These are phyloP conservation scores for Tinamus major DNA, from an alignment of 2,797 vertebrate species.

Conservation along the genomic window DNA sequence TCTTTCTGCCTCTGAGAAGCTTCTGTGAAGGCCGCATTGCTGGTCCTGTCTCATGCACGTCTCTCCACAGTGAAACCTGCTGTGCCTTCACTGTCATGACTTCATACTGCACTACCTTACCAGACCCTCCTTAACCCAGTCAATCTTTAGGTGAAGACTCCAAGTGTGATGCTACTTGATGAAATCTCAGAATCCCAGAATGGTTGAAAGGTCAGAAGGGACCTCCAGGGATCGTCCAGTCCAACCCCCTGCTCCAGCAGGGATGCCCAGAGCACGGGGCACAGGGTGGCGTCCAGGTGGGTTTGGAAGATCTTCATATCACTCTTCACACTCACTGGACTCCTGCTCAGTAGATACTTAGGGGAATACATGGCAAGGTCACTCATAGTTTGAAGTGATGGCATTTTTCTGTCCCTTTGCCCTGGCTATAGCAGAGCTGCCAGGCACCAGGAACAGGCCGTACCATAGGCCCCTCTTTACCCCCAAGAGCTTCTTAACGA, in stretches of 20 bases:
- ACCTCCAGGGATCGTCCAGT: too few species aligned
- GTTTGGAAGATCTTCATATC: too few species aligned
- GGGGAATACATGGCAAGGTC: too few species aligned
- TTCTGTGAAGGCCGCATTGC: background rate
- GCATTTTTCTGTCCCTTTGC: background rate
- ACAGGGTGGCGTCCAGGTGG: too few species aligned
- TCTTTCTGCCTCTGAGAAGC: background rate
- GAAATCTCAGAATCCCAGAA: background rate
- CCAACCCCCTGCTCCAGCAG: too few species aligned
- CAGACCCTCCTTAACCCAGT: background rate
- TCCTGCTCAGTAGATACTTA: too few species aligned
- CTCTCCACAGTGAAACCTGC: background rate
- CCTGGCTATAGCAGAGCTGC: background rate
- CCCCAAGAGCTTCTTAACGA: background rate
- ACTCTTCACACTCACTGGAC: too few species aligned
- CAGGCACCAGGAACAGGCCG: background rate
- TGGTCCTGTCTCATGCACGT: background rate
- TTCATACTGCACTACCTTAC: background rate
- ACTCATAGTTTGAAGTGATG: too few species aligned
- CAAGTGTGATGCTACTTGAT: background rate
- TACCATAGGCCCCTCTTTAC: background rate
- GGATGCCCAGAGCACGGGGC: too few species aligned
- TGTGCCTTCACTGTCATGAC: background rate
- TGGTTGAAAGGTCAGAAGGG: too few species aligned
- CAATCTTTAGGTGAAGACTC: background rate